These are phyloP conservation scores for Brachyhypopomus occidentalis DNA, from an alignment of 2,113 vertebrate species.

Conservation along the genomic window DNA sequence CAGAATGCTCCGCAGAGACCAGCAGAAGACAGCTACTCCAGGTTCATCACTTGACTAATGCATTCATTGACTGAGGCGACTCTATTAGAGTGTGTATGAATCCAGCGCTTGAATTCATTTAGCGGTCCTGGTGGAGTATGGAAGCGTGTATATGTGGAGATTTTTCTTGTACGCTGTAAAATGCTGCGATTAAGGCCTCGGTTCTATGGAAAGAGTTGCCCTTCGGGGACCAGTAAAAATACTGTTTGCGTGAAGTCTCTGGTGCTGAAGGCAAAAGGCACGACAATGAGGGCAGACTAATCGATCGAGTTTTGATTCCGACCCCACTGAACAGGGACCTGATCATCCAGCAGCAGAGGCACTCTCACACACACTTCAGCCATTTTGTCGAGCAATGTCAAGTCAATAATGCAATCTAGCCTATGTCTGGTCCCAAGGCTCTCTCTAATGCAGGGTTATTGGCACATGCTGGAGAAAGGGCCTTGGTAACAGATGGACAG, in stretches of 20 bases:
- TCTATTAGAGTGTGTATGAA: not conserved
- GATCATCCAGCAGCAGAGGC: conserved; percentile 39
- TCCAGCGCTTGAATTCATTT: not conserved
- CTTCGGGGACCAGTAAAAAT: conserved; percentile 8
- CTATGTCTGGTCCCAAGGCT: conserved; percentile 35
- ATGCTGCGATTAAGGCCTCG: not conserved
- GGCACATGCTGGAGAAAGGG: conserved; percentile 22
- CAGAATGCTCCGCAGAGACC: not conserved
- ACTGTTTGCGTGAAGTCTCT: not conserved
- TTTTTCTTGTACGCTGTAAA: not conserved
- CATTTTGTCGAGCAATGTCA: conserved; percentile 50
- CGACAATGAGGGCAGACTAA: conserved; percentile 33
- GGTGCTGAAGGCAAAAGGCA: conserved; percentile 16
- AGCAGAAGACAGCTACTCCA: conserved; percentile 24
- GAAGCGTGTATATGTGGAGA: not conserved
- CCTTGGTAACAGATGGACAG: conserved; percentile 37
- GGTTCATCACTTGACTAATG: conserved; percentile 46
- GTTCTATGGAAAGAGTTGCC: conserved; percentile 7
- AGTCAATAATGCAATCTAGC: conserved; percentile 57
- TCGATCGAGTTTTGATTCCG: conserved; percentile 51
- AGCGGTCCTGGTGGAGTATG: not conserved
- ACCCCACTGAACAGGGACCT: conserved; percentile 36
- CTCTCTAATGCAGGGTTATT: conserved; percentile 42
- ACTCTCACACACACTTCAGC: conserved; percentile 44
- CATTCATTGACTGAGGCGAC: conserved; percentile 19